Evolutionary conservation across 2,797 vertebrate genomes (phyloP).

Genomic region (Gorsachius magnificus): DNA sequence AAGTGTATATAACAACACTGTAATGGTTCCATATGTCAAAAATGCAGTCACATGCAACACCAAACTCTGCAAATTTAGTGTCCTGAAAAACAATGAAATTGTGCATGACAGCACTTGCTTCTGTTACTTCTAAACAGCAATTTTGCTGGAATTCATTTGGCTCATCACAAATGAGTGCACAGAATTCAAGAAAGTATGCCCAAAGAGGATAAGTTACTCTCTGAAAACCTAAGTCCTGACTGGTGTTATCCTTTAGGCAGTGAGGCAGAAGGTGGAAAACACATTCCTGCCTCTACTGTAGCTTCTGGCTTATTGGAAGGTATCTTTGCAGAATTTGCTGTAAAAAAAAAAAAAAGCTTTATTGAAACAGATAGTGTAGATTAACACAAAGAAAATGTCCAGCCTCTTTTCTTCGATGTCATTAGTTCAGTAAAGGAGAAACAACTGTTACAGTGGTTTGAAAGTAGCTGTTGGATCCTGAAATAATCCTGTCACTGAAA

Average conservation of each 20-base stretch:
- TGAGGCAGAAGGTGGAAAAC: not conserved
- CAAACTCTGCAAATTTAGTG: constrained; percentile 20
- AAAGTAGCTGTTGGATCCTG: not conserved
- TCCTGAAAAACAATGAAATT: constrained; percentile 50
- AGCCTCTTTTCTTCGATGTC: not conserved
- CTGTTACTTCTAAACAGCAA: constrained; percentile 40
- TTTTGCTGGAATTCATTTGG: constrained; percentile 35
- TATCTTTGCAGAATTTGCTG: not conserved
- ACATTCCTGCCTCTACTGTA: not conserved
- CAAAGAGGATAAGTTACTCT: not conserved
- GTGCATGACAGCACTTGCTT: constrained; percentile 9
- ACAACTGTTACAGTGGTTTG: not conserved
- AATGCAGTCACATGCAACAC: not conserved
- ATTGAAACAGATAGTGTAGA: not conserved
- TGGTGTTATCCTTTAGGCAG: not conserved
- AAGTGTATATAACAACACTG: not conserved
- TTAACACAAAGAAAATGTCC: not conserved
- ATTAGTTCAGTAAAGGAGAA: not conserved
- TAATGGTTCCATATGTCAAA: not conserved
- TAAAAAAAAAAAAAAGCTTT: not conserved
- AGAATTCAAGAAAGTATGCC: not conserved
- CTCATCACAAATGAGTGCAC: constrained; percentile 50
- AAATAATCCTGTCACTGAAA: not conserved
- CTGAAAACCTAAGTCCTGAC: not conserved
- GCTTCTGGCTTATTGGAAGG: not conserved